These are phyloP conservation scores for Pogonomyrmex californicus DNA, from an alignment of 1,140 invertebrate genomes.

Conservation along the genomic window DNA sequence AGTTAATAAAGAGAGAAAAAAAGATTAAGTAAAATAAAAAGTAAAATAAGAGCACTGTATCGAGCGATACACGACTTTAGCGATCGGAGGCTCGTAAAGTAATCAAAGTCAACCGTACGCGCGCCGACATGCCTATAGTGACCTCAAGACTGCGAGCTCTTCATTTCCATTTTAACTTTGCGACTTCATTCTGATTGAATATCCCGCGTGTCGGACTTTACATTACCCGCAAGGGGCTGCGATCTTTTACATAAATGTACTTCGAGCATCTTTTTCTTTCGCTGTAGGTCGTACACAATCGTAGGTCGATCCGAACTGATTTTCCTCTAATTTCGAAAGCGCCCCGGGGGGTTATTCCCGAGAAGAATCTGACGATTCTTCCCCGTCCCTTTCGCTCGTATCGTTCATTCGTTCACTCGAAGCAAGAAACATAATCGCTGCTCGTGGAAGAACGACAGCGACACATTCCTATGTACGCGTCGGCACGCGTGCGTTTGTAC, in stretches of 20 bases:
- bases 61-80: slow-evolving; percentile 74
- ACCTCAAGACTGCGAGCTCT: slow-evolving; percentile 50
- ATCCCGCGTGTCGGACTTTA: neutral
- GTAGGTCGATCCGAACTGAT: slow-evolving; percentile 1
- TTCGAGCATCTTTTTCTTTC: neutral
- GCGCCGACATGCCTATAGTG: slow-evolving; percentile 59
- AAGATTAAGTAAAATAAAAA: slow-evolving; percentile 44
- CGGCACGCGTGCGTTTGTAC: slow-evolving; percentile 59
- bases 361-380: neutral
- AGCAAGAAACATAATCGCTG: slow-evolving; percentile 51
- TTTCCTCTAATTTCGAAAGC: neutral
- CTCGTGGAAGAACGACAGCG: neutral
- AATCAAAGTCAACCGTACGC: slow-evolving; percentile 71
- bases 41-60: slow-evolving; percentile 55
- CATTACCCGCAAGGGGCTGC: too few relatives aligned
- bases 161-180: neutral
- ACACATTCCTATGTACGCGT: slow-evolving; percentile 59
- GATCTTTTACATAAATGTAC: slow-evolving; percentile 4
- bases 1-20: slow-evolving; percentile 50
- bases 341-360: neutral
- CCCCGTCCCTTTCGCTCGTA: neutral
- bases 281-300: neutral
- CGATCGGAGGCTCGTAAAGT: slow-evolving; percentile 70
- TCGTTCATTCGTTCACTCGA: neutral
- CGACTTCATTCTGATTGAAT: neutral